Evolutionary conservation across 1,140 invertebrate genomes (phyloP).

Genomic region (Apis mellifera): DNA sequence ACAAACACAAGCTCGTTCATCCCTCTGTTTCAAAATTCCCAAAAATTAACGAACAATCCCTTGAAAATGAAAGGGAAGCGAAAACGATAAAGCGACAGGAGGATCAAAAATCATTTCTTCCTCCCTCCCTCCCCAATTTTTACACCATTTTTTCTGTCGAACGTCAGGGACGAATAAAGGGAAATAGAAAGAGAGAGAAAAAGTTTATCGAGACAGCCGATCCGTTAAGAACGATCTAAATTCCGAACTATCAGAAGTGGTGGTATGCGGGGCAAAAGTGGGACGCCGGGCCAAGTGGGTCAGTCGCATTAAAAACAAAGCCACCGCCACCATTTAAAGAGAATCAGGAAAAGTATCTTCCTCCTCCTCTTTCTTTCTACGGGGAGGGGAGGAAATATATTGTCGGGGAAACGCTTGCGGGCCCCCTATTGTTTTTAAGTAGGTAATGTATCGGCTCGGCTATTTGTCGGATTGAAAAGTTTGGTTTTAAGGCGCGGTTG

Average conservation of each 20-base stretch:
- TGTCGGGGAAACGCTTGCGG: conserved; percentile 64
- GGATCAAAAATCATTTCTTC: neutral
- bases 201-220: conserved; percentile 40
- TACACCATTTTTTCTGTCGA: neutral
- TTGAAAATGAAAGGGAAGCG: too few relatives aligned
- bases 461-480: conserved; percentile 65
- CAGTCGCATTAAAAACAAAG: conserved; percentile 69
- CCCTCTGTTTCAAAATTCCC: too few relatives aligned
- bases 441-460: conserved; percentile 60
- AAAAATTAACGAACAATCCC: too few relatives aligned
- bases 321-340: conserved; percentile 63
- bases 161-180: too few relatives aligned
- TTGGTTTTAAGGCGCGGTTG: conserved; percentile 40
- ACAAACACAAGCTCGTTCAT: too few relatives aligned
- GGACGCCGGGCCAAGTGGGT: conserved; percentile 64
- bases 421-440: conserved; percentile 66
- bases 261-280: conserved; percentile 54
- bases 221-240: conserved; percentile 47
- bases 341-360: conserved; percentile 65
- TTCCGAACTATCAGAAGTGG: conserved; percentile 54
- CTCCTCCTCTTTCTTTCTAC: too few relatives aligned
- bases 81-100: neutral
- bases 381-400: conserved; percentile 67
- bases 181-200: neutral
- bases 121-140: neutral